These are phyloP conservation scores for Ophiothrix spiculata DNA, from an alignment of 35 echinoderm and acorn worm genomes.

Conservation along the genomic window DNA sequence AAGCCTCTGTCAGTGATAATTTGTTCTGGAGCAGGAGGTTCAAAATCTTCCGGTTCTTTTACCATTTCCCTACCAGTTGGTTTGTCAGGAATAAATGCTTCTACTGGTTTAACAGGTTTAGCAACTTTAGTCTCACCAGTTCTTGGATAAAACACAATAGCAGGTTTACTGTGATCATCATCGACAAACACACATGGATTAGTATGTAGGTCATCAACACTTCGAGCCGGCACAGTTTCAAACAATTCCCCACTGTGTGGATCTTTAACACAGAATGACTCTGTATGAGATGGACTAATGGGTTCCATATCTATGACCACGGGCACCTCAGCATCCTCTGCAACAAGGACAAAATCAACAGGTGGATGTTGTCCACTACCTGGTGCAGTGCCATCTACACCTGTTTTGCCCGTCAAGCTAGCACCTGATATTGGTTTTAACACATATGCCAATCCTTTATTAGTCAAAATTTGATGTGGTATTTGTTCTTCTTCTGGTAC, in stretches of 20 bases:
- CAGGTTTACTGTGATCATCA: constrained; percentile 6
- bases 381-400: neutral
- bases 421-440: constrained; percentile 2
- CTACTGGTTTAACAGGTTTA: neutral
- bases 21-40: constrained; percentile 15
- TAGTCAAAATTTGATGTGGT: constrained; percentile 16
- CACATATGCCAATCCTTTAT: constrained; percentile 26
- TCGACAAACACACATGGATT: constrained; percentile 19
- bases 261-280: constrained; percentile 38
- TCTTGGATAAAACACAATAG: constrained; percentile 28
- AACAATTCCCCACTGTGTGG: constrained; percentile 47
- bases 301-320: constrained; percentile 1
- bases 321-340: neutral
- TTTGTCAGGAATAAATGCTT: constrained; percentile 21
- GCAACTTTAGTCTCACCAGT: constrained; percentile 4
- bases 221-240: constrained; percentile 40
- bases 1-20: constrained; percentile 43
- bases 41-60: neutral
- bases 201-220: constrained; percentile 20
- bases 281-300: neutral
- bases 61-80: neutral
- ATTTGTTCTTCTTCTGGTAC: neutral
- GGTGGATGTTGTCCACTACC: neutral
- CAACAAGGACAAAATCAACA: constrained; percentile 17
- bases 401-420: neutral